Conservation (phyloP, 2,797 vertebrate genomes). For the Eleutherodactylus coqui region DNA sequence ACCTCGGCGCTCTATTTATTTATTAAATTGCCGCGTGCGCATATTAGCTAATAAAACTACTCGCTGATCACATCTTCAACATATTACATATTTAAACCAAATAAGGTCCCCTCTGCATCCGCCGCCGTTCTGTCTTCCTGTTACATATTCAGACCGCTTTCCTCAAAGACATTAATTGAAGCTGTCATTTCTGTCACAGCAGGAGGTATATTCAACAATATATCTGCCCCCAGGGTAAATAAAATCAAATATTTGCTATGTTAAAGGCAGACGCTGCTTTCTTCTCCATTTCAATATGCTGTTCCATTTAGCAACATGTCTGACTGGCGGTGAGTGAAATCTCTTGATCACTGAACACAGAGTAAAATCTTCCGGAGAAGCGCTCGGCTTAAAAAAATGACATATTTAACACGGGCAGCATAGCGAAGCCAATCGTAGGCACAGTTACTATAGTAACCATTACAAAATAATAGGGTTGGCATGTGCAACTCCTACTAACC, state of each 20-base stretch:
- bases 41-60: conserved; percentile 53
- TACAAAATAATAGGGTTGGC: neutral
- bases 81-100: conserved; percentile 53
- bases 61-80: conserved; percentile 53
- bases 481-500: neutral
- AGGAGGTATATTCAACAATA: conserved; percentile 62
- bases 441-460: neutral
- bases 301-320: conserved; percentile 57
- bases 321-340: conserved; percentile 50
- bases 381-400: neutral
- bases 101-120: conserved; percentile 41
- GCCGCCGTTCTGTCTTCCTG: conserved; percentile 33
- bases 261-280: conserved; percentile 61
- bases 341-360: conserved; percentile 35
- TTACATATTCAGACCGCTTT: conserved; percentile 50
- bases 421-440: neutral
- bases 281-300: conserved; percentile 56
- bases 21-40: conserved; percentile 45
- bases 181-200: conserved; percentile 61
- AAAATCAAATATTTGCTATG: conserved; percentile 63
- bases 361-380: neutral
- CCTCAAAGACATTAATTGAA: conserved; percentile 62
- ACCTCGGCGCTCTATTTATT: conserved; percentile 39
- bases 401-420: neutral
- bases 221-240: conserved; percentile 64